phyloP scores from a whole-genome alignment of 2,888 invertebrate species.

The Lasioglossum zephyrum region DNA sequence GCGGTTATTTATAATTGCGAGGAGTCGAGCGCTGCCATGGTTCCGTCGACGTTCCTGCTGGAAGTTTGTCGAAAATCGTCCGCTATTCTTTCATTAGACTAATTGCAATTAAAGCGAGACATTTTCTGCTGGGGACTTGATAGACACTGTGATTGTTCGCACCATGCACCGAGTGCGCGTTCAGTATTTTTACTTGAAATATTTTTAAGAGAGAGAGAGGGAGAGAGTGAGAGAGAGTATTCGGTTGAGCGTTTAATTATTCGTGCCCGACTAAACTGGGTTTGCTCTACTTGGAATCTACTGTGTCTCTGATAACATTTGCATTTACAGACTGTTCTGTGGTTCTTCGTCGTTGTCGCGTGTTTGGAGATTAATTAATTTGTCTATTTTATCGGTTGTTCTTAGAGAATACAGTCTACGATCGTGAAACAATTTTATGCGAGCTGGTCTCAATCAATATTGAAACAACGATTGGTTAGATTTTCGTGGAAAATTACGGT shows the following conservation, averaged over 20 bases:
- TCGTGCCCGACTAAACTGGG: not conserved
- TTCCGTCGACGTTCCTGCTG: not conserved
- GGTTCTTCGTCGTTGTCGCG: not conserved
- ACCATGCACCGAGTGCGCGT: not conserved
- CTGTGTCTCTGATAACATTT: not conserved
- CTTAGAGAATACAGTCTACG: not conserved
- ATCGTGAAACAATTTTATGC: not conserved
- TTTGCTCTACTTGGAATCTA: not conserved
- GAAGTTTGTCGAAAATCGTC: not conserved
- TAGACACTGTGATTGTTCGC: not conserved
- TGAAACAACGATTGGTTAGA: not conserved
- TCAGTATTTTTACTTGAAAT: not conserved
- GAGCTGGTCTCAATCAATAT: not conserved
- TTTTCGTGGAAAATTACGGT: not conserved
- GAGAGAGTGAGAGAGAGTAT: not conserved
- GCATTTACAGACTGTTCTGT: not conserved
- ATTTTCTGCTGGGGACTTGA: not conserved
- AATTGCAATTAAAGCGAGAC: not conserved
- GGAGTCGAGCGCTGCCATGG: not conserved
- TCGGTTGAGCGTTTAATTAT: not conserved
- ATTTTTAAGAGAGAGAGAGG: not conserved
- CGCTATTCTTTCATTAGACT: not conserved
- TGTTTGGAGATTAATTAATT: not conserved
- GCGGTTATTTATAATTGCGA: constrained; percentile 7
- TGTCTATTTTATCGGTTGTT: not conserved